Percentiles rank a stretch among this genome's conserved stretches.
phyloP scores from a whole-genome alignment of 1,140 invertebrate species.

The Berghia stephanieae region DNA sequence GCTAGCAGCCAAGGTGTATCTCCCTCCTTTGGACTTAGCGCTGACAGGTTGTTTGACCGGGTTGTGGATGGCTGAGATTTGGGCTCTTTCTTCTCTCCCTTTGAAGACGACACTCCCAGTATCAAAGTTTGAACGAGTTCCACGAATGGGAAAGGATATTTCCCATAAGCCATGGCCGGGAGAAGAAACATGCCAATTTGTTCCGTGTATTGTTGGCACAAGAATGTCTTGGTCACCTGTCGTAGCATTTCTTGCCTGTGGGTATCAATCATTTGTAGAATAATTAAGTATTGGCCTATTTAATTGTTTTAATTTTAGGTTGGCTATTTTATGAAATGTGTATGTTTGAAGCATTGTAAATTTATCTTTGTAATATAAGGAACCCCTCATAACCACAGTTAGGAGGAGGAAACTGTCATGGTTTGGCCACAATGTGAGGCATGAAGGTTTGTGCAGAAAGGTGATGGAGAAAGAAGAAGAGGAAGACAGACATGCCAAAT shows the following conservation, averaged over 20 bases:
- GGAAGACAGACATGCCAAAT: no score
- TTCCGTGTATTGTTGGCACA: slow-evolving; percentile 59
- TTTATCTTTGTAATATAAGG: no score
- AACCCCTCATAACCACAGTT: no score
- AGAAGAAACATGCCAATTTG: slow-evolving; percentile 63
- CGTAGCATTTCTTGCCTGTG: slow-evolving; percentile 28
- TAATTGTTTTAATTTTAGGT: not conserved
- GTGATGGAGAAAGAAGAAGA: no score
- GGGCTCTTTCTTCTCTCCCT: not conserved
- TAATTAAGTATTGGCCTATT: not conserved
- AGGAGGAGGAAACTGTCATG: no score
- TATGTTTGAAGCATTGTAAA: not conserved
- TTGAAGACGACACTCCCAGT: slow-evolving; percentile 24
- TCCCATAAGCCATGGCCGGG: slow-evolving; percentile 62
- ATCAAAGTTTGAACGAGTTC: slow-evolving; percentile 60
- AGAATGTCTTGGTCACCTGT: slow-evolving; percentile 39
- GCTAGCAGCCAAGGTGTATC: slow-evolving; percentile 59
- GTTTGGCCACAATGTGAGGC: no score
- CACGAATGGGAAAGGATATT: slow-evolving; percentile 62
- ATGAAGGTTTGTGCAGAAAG: no score
- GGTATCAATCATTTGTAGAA: not conserved
- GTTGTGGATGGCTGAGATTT: no score
- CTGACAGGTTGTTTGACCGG: no score
- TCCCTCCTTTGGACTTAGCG: no score
- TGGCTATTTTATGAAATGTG: no score